Conservation (phyloP, 2,888 invertebrate species). For the Sarcophaga variegata region DNA sequence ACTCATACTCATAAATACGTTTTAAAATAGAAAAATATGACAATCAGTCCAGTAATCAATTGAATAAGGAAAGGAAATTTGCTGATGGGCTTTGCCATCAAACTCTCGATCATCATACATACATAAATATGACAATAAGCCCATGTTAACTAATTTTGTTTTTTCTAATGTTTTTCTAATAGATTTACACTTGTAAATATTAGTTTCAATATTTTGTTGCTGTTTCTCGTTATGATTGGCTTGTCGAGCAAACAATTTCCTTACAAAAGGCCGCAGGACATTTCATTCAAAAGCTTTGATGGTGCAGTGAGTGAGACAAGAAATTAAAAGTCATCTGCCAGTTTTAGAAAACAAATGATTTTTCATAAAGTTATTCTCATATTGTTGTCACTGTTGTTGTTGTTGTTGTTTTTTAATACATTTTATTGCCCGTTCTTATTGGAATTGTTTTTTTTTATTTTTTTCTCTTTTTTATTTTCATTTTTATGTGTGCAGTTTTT, state of each 20-base stretch:
- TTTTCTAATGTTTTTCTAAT: constrained; percentile 35
- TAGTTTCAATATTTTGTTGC: not conserved
- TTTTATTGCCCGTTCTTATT: not conserved
- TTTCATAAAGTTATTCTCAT: constrained; percentile 37
- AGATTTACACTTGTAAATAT: constrained; percentile 40
- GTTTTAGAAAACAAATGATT: constrained; percentile 38
- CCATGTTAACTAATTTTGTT: not conserved
- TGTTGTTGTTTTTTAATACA: not conserved
- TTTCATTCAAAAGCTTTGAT: constrained; percentile 2
- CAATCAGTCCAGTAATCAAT: constrained; percentile 10
- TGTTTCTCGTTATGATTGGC: constrained; percentile 2
- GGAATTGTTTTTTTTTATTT: not conserved
- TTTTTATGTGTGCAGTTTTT: too few species aligned
- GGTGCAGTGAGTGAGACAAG: constrained; percentile 52
- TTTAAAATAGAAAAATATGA: not conserved
- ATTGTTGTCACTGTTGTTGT: not conserved
- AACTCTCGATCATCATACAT: not conserved
- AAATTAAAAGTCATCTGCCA: constrained; percentile 66
- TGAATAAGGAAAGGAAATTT: constrained; percentile 45
- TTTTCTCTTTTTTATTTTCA: not conserved
- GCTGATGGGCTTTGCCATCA: constrained; percentile 49
- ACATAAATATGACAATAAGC: not conserved
- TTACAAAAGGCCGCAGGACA: constrained; percentile 31
- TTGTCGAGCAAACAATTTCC: constrained; percentile 31
- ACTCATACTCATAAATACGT: not conserved